A percentile compares a stretch with the other conserved stretches of the same genome.
Evolutionary conservation across 2,113 vertebrate species (phyloP).

Genomic region (Thamnophis sirtalis): DNA sequence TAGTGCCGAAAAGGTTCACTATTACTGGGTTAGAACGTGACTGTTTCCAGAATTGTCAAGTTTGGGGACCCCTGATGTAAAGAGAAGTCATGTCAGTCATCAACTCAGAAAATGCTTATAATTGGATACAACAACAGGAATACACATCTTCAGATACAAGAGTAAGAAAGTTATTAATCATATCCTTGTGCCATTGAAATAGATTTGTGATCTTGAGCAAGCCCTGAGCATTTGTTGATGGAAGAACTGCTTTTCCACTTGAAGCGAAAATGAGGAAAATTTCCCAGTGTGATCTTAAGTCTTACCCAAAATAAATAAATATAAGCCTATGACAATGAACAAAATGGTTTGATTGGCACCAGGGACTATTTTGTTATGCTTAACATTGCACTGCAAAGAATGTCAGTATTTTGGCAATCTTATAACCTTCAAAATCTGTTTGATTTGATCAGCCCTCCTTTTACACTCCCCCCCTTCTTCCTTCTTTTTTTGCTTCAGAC

Average conservation of each 20-base stretch:
- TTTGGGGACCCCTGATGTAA: neutral
- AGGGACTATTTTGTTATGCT: slow-evolving; percentile 21
- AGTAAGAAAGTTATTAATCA: neutral
- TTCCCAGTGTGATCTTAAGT: slow-evolving; percentile 1
- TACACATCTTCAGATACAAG: neutral
- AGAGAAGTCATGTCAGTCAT: neutral
- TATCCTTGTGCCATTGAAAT: neutral
- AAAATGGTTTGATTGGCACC: slow-evolving; percentile 49
- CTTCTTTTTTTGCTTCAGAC: slow-evolving; percentile 38
- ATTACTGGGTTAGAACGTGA: too few species aligned
- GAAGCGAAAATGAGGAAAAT: slow-evolving; percentile 21
- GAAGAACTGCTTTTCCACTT: slow-evolving; percentile 1
- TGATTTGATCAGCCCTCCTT: slow-evolving; percentile 37
- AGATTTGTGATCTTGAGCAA: neutral
- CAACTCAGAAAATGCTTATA: neutral
- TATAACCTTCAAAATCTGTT: slow-evolving; percentile 57
- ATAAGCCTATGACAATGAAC: neutral
- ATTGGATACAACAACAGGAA: neutral
- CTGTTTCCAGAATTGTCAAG: too few species aligned
- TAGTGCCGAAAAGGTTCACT: too few species aligned
- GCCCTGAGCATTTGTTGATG: neutral
- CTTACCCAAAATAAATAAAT: slow-evolving; percentile 34
- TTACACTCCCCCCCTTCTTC: slow-evolving; percentile 26
- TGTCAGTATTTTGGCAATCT: slow-evolving; percentile 62
- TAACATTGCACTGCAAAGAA: slow-evolving; percentile 55